phyloP scores from a whole-genome alignment of 2,888 invertebrate genomes.

The Drosophila robusta region DNA sequence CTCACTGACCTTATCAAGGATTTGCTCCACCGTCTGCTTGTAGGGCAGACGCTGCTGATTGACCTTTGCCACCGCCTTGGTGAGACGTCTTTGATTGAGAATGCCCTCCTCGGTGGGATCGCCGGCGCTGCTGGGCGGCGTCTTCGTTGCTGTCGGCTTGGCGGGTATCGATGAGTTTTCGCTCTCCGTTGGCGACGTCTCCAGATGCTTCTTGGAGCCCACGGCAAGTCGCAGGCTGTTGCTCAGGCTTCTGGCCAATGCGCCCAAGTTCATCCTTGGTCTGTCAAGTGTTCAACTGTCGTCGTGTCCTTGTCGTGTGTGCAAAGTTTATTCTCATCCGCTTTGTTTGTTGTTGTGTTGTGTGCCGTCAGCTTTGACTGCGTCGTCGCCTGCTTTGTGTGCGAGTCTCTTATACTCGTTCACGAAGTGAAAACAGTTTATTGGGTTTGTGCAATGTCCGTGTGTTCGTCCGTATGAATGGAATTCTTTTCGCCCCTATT shows the following conservation, averaged over 20 bases:
- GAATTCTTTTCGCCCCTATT: too few species aligned
- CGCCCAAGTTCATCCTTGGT: slow-evolving; percentile 65
- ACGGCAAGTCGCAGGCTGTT: slow-evolving; percentile 43
- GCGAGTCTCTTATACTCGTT: not conserved
- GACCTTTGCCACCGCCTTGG: slow-evolving; percentile 22
- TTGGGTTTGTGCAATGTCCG: too few species aligned
- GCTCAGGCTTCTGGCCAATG: slow-evolving; percentile 62
- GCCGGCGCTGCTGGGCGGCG: not conserved
- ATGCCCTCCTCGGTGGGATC: not conserved
- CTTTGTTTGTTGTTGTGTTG: slow-evolving; percentile 31
- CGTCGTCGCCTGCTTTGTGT: slow-evolving; percentile 30
- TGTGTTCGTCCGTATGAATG: too few species aligned
- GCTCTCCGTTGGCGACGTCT: slow-evolving; percentile 1
- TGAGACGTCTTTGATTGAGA: slow-evolving; percentile 4
- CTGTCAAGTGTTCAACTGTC: slow-evolving; percentile 36
- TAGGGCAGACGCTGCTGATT: slow-evolving; percentile 34
- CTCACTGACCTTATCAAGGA: slow-evolving; percentile 73
- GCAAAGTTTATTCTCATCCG: slow-evolving; percentile 29
- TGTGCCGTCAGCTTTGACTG: slow-evolving; percentile 49
- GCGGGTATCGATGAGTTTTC: slow-evolving; percentile 7
- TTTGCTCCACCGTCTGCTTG: slow-evolving; percentile 61
- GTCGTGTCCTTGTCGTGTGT: slow-evolving; percentile 39
- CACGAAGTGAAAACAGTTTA: not conserved
- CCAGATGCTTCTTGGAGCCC: slow-evolving; percentile 33
- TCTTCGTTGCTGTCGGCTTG: not conserved